Evolutionary conservation across 2,113 vertebrate species (phyloP).

Genomic region (Oreochromis aureus): DNA sequence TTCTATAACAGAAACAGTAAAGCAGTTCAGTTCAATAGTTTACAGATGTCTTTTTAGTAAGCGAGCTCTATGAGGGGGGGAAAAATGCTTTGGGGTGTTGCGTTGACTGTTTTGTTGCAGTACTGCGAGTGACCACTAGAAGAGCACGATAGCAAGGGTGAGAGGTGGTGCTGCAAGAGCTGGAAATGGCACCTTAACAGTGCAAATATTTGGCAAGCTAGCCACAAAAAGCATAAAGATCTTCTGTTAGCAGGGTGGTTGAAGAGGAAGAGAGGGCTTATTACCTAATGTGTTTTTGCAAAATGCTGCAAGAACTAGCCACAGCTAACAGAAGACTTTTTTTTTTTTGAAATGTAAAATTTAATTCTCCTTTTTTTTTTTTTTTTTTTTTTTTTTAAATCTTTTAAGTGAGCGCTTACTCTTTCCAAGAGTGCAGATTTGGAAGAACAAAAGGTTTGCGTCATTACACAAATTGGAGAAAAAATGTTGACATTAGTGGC

Average conservation of each 20-base stretch:
- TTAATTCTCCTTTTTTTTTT: neutral
- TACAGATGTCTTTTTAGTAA: neutral
- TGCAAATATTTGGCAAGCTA: neutral
- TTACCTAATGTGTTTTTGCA: neutral
- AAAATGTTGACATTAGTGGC: neutral
- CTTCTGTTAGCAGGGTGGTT: neutral
- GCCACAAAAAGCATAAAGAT: neutral
- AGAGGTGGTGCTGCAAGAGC: neutral
- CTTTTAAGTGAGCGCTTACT: neutral
- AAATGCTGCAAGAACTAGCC: neutral
- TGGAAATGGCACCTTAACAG: neutral
- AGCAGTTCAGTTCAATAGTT: neutral
- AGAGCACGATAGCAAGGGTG: neutral
- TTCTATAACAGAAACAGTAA: neutral
- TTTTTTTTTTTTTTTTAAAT: neutral
- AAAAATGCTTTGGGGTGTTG: accelerated
- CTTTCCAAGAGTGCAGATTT: neutral
- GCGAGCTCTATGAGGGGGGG: neutral
- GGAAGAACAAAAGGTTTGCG: neutral
- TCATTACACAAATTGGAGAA: neutral
- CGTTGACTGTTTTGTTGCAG: neutral
- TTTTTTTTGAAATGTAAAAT: neutral
- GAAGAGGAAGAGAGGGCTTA: neutral
- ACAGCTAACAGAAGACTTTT: neutral
- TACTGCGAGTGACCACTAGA: neutral